Evolutionary conservation across 2,888 invertebrate species (phyloP).

Genomic region (Aspidiotus destructor): DNA sequence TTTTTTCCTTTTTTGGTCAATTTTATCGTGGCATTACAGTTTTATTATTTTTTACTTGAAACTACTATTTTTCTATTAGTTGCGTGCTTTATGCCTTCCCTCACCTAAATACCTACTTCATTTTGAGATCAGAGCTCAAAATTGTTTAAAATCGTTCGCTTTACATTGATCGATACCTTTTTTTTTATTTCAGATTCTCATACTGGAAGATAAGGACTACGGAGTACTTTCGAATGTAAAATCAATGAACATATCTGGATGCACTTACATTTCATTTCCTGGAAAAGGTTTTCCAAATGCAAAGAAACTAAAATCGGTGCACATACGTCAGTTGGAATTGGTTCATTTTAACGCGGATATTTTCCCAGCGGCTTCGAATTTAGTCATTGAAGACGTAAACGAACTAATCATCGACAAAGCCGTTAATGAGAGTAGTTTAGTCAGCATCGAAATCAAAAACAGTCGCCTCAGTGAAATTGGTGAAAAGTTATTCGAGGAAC

Average conservation of each 20-base stretch:
- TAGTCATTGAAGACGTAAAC: slow-evolving; percentile 16
- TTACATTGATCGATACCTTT: neutral
- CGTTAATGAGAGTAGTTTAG: slow-evolving; percentile 9
- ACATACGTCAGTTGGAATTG: slow-evolving; percentile 19
- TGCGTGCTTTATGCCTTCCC: too few species aligned
- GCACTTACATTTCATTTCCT: slow-evolving; percentile 28
- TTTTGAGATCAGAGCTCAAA: too few species aligned
- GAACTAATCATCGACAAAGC: slow-evolving; percentile 23
- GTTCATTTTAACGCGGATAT: slow-evolving; percentile 21
- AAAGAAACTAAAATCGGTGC: slow-evolving; percentile 25
- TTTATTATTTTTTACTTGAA: too few species aligned
- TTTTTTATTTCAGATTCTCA: slow-evolving; percentile 14
- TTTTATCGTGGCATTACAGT: too few species aligned
- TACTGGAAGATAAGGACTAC: slow-evolving; percentile 26
- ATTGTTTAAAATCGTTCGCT: too few species aligned
- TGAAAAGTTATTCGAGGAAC: slow-evolving; percentile 12
- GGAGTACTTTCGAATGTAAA: slow-evolving; percentile 10
- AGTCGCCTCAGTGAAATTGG: slow-evolving; percentile 7
- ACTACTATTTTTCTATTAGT: too few species aligned
- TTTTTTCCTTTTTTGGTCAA: too few species aligned
- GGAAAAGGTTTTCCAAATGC: slow-evolving; percentile 24
- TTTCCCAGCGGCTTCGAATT: slow-evolving; percentile 10
- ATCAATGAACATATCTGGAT: slow-evolving; percentile 22
- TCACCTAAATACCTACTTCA: too few species aligned
- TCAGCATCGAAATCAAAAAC: slow-evolving; percentile 17